These are phyloP conservation scores for Eupsittula cactorum DNA, from an alignment of 2,113 vertebrate genomes.

Conservation along the genomic window DNA sequence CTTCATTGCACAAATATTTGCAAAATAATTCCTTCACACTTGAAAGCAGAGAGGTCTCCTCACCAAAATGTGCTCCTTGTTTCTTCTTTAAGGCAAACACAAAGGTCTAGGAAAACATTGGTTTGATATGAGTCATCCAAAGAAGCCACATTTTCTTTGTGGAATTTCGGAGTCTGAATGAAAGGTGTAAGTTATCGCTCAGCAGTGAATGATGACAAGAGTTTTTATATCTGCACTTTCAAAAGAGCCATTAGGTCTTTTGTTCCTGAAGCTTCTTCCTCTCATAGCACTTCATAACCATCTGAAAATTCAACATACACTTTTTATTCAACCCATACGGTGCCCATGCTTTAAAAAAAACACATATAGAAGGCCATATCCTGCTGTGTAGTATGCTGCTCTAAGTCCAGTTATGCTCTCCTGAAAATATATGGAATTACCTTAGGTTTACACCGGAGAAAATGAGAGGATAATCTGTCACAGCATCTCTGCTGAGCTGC, in stretches of 20 bases:
- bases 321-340: not conserved
- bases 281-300: not conserved
- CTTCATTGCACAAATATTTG: conserved; percentile 11
- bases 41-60: conserved; percentile 1
- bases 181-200: not conserved
- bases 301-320: not conserved
- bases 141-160: not conserved
- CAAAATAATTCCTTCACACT: conserved; percentile 8
- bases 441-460: not conserved
- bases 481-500: not conserved
- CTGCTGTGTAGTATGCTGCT: not conserved
- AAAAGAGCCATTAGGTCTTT: not conserved
- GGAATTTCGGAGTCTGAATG: not conserved
- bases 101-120: not conserved
- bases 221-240: not conserved
- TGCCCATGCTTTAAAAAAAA: not conserved
- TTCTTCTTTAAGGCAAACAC: not conserved
- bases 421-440: not conserved
- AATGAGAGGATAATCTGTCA: not conserved
- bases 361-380: not conserved
- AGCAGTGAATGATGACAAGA: not conserved
- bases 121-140: not conserved
- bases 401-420: not conserved
- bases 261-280: not conserved
- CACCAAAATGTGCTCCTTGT: not conserved